phyloP scores from a whole-genome alignment of 2,113 vertebrate species.

The Neotoma lepida region DNA sequence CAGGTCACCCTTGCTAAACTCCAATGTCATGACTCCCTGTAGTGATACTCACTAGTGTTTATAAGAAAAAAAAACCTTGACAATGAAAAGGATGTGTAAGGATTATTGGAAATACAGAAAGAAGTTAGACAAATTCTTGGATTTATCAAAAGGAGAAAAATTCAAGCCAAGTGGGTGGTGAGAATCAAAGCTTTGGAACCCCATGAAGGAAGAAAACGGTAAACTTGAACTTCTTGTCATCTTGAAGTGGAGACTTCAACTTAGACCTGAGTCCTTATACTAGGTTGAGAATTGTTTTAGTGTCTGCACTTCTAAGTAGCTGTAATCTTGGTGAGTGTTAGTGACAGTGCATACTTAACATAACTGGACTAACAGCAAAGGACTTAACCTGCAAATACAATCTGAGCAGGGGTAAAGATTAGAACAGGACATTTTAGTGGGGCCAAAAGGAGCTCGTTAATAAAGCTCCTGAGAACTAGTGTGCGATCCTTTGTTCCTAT shows the following conservation, averaged over 20 bases:
- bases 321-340: slow-evolving; percentile 54
- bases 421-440: background rate
- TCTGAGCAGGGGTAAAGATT: slow-evolving; percentile 22
- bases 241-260: background rate
- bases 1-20: background rate
- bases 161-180: background rate
- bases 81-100: background rate
- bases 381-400: slow-evolving; percentile 29
- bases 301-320: background rate
- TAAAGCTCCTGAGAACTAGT: background rate
- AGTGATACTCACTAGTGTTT: background rate
- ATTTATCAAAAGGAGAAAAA: background rate
- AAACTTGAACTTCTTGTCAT: background rate
- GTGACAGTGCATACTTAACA: background rate
- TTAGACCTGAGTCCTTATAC: background rate
- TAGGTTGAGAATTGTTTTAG: background rate
- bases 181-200: slow-evolving; percentile 1
- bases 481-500: slow-evolving; percentile 4
- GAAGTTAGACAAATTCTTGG: background rate
- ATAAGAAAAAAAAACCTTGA: slow-evolving; percentile 5
- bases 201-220: background rate
- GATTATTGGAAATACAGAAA: slow-evolving; percentile 10
- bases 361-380: background rate
- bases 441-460: background rate
- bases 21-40: background rate